Evolutionary conservation across 1,140 invertebrate genomes (phyloP).

Genomic region (Rhyzopertha dominica): DNA sequence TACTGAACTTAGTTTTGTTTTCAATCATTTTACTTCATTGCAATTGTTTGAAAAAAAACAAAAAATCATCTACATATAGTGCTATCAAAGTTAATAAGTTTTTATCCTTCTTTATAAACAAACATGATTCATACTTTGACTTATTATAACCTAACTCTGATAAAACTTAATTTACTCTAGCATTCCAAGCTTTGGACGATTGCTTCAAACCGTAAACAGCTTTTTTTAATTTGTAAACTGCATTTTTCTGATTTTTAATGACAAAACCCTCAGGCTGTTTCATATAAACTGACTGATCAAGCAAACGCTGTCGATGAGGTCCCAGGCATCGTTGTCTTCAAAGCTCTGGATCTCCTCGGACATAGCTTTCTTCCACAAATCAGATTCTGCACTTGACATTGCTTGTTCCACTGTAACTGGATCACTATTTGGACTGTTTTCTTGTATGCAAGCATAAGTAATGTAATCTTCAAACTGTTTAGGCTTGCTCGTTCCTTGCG

Average conservation of each 20-base stretch:
- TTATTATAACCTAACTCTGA: slow-evolving; percentile 7
- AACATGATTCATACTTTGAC: slow-evolving; percentile 28
- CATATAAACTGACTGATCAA: slow-evolving; percentile 47
- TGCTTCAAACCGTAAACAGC: slow-evolving; percentile 47
- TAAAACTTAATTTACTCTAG: slow-evolving; percentile 24
- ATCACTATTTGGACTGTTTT: too few relatives aligned
- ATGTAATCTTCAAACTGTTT: too few relatives aligned
- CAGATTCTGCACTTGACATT: slow-evolving; percentile 7
- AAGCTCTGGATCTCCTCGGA: slow-evolving; percentile 33
- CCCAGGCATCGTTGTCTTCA: slow-evolving; percentile 25
- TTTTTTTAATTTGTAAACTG: slow-evolving; percentile 42
- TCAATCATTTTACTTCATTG: slow-evolving; percentile 15
- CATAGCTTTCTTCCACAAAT: slow-evolving; percentile 40
- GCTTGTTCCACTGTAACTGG: slow-evolving; percentile 31
- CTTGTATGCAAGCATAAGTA: too few relatives aligned
- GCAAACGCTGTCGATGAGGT: slow-evolving; percentile 33
- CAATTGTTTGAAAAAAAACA: slow-evolving; percentile 28
- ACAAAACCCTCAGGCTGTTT: slow-evolving; percentile 37
- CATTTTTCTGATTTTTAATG: slow-evolving; percentile 20
- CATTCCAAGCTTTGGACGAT: slow-evolving; percentile 38
- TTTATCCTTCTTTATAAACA: slow-evolving; percentile 24
- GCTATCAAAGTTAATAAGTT: slow-evolving; percentile 20
- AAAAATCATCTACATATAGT: slow-evolving; percentile 38
- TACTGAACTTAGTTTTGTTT: slow-evolving; percentile 12
- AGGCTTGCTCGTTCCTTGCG: too few relatives aligned